Base-by-base conservation (phyloP, 2,113 vertebrate species). In the Cromileptes altivelis region DNA sequence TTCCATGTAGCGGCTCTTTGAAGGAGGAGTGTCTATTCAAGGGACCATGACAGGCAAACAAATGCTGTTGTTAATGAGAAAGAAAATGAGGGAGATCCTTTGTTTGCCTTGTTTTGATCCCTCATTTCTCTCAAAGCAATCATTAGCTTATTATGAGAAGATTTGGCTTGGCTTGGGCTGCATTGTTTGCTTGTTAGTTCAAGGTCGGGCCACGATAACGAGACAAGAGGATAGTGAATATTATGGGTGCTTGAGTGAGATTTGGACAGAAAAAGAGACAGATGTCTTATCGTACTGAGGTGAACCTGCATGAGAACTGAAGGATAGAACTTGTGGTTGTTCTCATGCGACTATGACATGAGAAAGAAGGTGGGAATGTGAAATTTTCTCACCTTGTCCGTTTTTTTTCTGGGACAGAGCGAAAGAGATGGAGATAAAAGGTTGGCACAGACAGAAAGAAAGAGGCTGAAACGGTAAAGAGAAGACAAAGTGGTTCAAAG, bases 151-250 rank as follows among this genome's bases (percentile, higher is more conserved):
- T 79, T 75, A 33, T 73, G 57, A 50, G 55, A 78, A 49, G 13
- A 68, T 42, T 84, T 21, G 30, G 45, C 49, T 74, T 21, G 71
- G 71, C 42, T 3, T 40, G 56, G 19, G 1, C 21, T 19, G 56
- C 58, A 42, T 62, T 84, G 55, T 81, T 60, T 63, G 65, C 6
- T 0, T 61, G 68, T 82, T 81, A 12, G 80, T 49, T 79, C 81
- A 90, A 78, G 84, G 84, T 56, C 33, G 21, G 14, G 57, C 27
- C 64, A 1, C 0, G 30, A n/a, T 42, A 45, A 19, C 1, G 60
- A 81, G 82, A 74, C 83, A 73, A 78, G 70, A 73, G 23, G 61
- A 71, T 19, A 8, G 74, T 53, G 86, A 92, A 92, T 84, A 87
- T 91, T 86, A 45, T 74, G 74, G 67, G 40, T 25, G 70, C n/a